A percentile compares a stretch with the other conserved stretches of the same genome.
phyloP scores from a whole-genome alignment of 2,888 invertebrate genomes.

The Cephus sareptanus region DNA sequence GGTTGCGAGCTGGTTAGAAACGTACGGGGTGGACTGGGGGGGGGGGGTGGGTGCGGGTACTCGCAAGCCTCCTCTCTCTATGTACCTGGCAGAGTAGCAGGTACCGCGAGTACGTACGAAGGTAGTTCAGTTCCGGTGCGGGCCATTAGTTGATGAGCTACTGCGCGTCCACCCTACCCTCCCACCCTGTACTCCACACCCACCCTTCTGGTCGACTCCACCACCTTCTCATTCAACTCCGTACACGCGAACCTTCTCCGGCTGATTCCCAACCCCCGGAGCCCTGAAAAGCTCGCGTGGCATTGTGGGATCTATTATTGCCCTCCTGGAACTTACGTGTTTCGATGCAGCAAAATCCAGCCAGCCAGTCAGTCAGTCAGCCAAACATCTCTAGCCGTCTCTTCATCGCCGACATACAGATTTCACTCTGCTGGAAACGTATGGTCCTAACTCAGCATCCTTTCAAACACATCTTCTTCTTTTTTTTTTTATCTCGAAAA shows the following conservation, averaged over 20 bases:
- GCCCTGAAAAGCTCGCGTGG: constrained; percentile 56
- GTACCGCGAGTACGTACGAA: constrained; percentile 39
- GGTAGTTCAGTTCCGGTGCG: constrained; percentile 62
- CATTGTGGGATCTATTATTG: constrained; percentile 63
- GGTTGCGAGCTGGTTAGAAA: neutral
- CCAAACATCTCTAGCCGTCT: neutral
- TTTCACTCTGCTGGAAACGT: neutral
- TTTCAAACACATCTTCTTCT: neutral
- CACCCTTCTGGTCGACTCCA: constrained; percentile 38
- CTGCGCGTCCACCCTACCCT: constrained; percentile 44
- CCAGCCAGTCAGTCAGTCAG: neutral
- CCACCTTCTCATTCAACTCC: constrained; percentile 23
- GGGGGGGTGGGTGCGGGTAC: neutral
- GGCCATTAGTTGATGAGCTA: constrained; percentile 66
- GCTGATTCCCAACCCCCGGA: constrained; percentile 27
- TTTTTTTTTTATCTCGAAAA: neutral
- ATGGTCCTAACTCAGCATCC: neutral
- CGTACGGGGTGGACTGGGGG: neutral
- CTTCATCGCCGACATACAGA: neutral
- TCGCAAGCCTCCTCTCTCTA: neutral
- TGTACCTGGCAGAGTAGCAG: constrained; percentile 26
- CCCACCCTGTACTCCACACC: constrained; percentile 13
- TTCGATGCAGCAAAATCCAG: constrained; percentile 41
- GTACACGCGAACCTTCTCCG: constrained; percentile 17
- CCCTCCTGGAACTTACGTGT: constrained; percentile 57